Evolutionary conservation across 2,888 invertebrate species (phyloP), one percentile per base, ranked within the genome.

Genomic region (Xanthorhoe spadicearia): DNA sequence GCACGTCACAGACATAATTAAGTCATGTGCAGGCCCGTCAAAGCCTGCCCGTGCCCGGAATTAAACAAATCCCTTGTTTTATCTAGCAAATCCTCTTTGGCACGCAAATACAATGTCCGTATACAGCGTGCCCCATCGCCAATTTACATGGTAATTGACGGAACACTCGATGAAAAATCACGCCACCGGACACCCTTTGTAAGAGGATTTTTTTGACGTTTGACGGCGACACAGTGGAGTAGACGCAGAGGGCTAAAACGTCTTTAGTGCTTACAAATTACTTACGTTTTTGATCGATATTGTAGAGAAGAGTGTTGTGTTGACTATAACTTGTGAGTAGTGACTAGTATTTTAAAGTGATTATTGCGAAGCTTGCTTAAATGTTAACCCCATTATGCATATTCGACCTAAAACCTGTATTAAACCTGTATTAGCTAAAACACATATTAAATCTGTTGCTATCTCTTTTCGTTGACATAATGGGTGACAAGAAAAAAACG

Each of bases 111-210:
- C 60, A 66, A 70, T 67, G 52, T 61, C 10, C 43, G 51, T 64
- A 57, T 57, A 65, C 64, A 68, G 50, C 56, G 53, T 55, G 61
- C 54, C 23, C 72, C 73, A 74, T 78, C 74, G 73, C 66, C 83
- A 86, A 90, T 90, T 89, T 89, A 78, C 88, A 90, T 90, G 79
- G 85, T 89, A 89, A 90, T 90, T 87, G 87, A 83, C 83, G 76
- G 75, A 72, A 74, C 77, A 74, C 65, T 77, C 79, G 79, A 82
- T 84, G 82, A 83, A 85, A 86, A 88, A 84, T 83, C 81, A 76
- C 80, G 73, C 64, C 71, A 72, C 65, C 71, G 72, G 70, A 76
- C 70, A 70, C 68, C 75, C 76, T 82, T 79, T 79, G 75, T 70
- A 64, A 67, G 17, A 15, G 61, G 53, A 32, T 57, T 60, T 49